phyloP scores from a whole-genome alignment of 2,888 invertebrate species.

The Idaea dimidiata region DNA sequence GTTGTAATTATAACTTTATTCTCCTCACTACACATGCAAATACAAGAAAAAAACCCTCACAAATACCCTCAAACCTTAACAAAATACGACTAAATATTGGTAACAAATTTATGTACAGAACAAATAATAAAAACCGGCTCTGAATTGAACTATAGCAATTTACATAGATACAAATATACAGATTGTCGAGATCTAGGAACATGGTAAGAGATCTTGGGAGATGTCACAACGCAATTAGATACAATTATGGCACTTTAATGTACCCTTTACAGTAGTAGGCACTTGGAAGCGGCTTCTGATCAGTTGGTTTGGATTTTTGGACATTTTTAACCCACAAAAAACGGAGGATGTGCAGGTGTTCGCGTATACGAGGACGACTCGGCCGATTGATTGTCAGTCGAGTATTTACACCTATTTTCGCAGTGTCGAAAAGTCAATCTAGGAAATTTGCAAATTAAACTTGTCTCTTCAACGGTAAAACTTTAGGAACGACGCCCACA shows the following conservation, averaged over 20 bases:
- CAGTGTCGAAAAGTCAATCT: no score
- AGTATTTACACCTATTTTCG: no score
- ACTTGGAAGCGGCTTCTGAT: constrained; percentile 42
- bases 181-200: constrained; percentile 47
- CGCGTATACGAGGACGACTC: no score
- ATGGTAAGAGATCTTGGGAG: constrained; percentile 49
- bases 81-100: constrained; percentile 61
- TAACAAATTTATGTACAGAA: constrained; percentile 64
- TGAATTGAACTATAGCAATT: constrained; percentile 28
- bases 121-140: constrained; percentile 27
- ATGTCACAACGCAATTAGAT: constrained; percentile 30
- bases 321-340: background rate
- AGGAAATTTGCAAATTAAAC: no score
- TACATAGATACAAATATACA: constrained; percentile 18
- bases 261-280: constrained; percentile 58
- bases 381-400: no score
- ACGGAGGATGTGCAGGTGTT: no score
- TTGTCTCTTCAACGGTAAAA: no score
- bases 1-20: constrained; percentile 69
- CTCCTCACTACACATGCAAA: constrained; percentile 76
- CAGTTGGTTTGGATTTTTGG: background rate
- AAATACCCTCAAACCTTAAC: constrained; percentile 50
- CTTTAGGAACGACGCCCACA: no score
- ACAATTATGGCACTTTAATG: constrained; percentile 53
- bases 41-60: constrained; percentile 62